Base-by-base conservation (phyloP, 2,888 invertebrate species). In the Sesamia inferens region DNA sequence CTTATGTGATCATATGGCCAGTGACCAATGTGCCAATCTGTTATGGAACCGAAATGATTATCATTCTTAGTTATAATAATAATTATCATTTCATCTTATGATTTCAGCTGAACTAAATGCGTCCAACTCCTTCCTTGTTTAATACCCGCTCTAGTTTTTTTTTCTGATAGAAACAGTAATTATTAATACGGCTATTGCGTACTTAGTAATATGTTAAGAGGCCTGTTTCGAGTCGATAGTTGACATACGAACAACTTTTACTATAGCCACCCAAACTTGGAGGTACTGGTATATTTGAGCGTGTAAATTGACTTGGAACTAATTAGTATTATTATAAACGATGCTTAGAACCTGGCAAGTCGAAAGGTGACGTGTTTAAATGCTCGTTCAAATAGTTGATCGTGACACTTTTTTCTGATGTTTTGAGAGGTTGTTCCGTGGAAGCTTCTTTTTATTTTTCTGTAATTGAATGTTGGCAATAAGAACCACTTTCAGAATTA, bases 221-320 rank as follows among this genome's bases (percentile, higher is more conserved):
- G 58, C 80, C 70, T 19, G 68, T 80, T 82, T 69, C 47, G 8
- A 73, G 69, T 39, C 71, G 80, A 84, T 82, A 78, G 73, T 76
- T 82, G 84, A 82, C 76, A 78, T 74, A 81, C 69, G 83, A 81
- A 87, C 88, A 84, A 88, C 88, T 88, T 88, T 88, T 88, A 87
- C 88, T 79, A n/a, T 10, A 62, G 54, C 63, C 67, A 78, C 73
- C 82, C 68, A 75, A 86, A 74, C 74, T 74, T n/a, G 74, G 79
- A 78, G 66, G 62, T 59, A 81, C 81, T 68, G 68, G 78, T 80
- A 68, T 39, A 77, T 71, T 82, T 74, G 63, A 69, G 85, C 80
- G 76, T 77, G 73, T 71, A 57, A 68, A 70, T 82, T 78, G 76
- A 79, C 74, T 78, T 79, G 76, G 62, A 80, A 74, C 70, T 85